A percentile compares a stretch with the other conserved stretches of the same genome.
Conservation (phyloP, 1,140 invertebrate species). For the Diabrotica undecimpunctata region DNA sequence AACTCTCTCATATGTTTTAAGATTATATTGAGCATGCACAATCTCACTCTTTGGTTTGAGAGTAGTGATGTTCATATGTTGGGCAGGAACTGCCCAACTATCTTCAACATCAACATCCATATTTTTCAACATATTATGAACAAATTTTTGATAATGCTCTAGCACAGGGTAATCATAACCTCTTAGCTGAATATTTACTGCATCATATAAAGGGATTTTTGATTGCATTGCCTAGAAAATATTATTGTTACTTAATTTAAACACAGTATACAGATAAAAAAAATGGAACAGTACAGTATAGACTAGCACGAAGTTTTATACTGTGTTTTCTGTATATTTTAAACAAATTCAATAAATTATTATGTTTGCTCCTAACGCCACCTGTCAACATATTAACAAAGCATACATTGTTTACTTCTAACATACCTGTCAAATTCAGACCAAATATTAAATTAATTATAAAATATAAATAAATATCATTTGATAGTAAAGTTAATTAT, state of each 20-base stretch:
- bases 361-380: too few species aligned
- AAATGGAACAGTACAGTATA: slow-evolving; percentile 44
- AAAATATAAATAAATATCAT: too few species aligned
- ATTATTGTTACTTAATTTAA: neutral
- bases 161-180: slow-evolving; percentile 78
- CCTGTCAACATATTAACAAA: too few species aligned
- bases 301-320: neutral
- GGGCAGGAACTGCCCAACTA: slow-evolving; percentile 69
- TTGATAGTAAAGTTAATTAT: too few species aligned
- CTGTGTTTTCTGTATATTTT: slow-evolving; percentile 18
- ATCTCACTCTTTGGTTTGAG: slow-evolving; percentile 65
- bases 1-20: slow-evolving; percentile 76
- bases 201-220: slow-evolving; percentile 67
- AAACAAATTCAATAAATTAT: too few species aligned
- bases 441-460: too few species aligned
- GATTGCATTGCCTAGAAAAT: slow-evolving; percentile 57
- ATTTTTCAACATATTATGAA: slow-evolving; percentile 67
- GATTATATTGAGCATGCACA: slow-evolving; percentile 64
- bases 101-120: slow-evolving; percentile 75
- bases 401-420: too few species aligned
- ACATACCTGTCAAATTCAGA: too few species aligned
- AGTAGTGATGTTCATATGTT: slow-evolving; percentile 62
- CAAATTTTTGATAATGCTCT: slow-evolving; percentile 73
- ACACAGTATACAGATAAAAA: slow-evolving; percentile 26
- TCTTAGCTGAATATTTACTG: slow-evolving; percentile 73